Conservation (phyloP, 2,113 vertebrate species). For the Macquaria australasica region DNA sequence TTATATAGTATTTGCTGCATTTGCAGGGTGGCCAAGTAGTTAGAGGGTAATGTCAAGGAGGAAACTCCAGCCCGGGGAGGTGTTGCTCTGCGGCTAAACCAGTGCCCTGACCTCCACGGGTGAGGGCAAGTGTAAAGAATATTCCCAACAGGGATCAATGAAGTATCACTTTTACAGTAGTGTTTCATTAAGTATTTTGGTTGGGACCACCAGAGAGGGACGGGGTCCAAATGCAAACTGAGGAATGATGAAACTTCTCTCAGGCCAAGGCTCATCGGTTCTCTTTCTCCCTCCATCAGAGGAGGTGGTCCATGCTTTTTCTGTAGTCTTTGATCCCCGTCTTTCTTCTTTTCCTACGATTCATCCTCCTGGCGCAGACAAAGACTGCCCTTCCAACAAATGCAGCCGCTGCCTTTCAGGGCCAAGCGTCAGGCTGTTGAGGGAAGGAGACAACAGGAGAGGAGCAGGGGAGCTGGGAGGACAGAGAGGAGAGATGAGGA, state of each 20-base stretch:
- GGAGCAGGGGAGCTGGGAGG: conserved; percentile 64
- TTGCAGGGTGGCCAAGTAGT: conserved; percentile 25
- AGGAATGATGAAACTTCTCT: conserved; percentile 64
- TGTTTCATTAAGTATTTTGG: conserved; percentile 53
- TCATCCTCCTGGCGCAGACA: conserved; percentile 75
- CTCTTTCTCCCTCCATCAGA: conserved; percentile 66
- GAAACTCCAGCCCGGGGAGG: conserved; percentile 21
- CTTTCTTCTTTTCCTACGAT: conserved; percentile 68
- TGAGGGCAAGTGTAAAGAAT: conserved; percentile 47
- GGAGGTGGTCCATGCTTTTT: conserved; percentile 72
- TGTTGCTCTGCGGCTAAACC: conserved; percentile 52
- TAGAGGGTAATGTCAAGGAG: conserved; percentile 23
- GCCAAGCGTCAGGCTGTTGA: conserved; percentile 86
- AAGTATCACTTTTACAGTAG: conserved; percentile 67
- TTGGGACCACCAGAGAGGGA: conserved; percentile 61
- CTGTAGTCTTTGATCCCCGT: conserved; percentile 77
- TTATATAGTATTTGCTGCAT: conserved; percentile 29
- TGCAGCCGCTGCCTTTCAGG: conserved; percentile 81
- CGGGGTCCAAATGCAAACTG: conserved; percentile 30
- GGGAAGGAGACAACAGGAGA: conserved; percentile 72
- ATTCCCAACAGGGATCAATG: conserved; percentile 54
- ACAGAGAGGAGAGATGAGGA: conserved; percentile 48
- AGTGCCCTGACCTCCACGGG: conserved; percentile 29
- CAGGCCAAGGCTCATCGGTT: conserved; percentile 63
- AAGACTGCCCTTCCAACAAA: conserved; percentile 80